Conservation (phyloP, 2,888 invertebrate species). For the Ernsta delagoae region DNA sequence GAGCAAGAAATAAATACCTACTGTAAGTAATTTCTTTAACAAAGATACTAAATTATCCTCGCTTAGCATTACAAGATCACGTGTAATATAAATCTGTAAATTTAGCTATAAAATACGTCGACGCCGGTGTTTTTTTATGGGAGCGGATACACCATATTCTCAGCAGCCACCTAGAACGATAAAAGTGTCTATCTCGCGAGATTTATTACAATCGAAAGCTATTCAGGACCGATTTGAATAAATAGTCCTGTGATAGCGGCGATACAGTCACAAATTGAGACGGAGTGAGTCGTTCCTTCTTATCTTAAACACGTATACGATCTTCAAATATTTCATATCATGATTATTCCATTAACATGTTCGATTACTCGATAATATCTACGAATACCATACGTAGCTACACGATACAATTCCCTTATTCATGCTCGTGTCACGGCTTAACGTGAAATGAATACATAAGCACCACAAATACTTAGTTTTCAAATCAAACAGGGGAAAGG, state of each 20-base stretch:
- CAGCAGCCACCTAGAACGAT: constrained; percentile 53
- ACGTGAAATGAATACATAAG: constrained; percentile 36
- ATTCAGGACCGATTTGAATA: constrained; percentile 69
- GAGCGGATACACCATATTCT: constrained; percentile 39
- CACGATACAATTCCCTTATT: constrained; percentile 47
- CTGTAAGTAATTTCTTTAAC: background rate
- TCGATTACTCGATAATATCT: constrained; percentile 61
- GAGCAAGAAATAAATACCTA: too few species aligned
- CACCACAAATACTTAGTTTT: constrained; percentile 8
- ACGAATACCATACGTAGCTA: constrained; percentile 50
- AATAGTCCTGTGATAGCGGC: constrained; percentile 63
- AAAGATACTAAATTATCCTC: constrained; percentile 8
- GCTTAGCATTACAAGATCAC: background rate
- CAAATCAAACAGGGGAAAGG: constrained; percentile 3
- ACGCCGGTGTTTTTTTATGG: constrained; percentile 31
- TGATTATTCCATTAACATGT: constrained; percentile 65
- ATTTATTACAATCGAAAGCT: constrained; percentile 73
- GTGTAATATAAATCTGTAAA: background rate
- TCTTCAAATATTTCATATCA: constrained; percentile 41
- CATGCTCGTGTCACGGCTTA: constrained; percentile 12
- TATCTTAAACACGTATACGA: constrained; percentile 47
- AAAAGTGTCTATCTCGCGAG: constrained; percentile 67
- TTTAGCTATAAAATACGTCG: constrained; percentile 26
- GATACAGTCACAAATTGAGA: constrained; percentile 56
- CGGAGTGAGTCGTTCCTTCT: constrained; percentile 39